These are phyloP conservation scores for Ypsolopha sequella DNA, from an alignment of 2,888 invertebrate genomes.

Conservation along the genomic window DNA sequence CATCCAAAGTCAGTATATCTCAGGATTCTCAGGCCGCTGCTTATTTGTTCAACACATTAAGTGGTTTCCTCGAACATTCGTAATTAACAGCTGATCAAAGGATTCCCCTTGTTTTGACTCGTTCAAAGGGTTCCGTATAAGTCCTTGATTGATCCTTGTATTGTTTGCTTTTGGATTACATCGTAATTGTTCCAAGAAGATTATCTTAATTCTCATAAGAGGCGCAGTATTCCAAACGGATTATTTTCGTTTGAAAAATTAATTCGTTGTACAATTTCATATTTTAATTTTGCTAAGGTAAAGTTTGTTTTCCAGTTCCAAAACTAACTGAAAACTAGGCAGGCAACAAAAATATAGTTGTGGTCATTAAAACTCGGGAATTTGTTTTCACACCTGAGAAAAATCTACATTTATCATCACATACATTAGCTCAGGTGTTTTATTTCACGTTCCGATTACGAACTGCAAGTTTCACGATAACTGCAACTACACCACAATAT, in stretches of 20 bases:
- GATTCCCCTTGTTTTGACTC: conserved; percentile 43
- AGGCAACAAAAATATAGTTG: too few species aligned
- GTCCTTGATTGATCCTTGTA: conserved; percentile 6
- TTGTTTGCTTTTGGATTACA: conserved; percentile 7
- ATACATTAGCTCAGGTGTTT: conserved; percentile 22
- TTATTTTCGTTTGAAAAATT: too few species aligned
- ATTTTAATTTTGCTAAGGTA: too few species aligned
- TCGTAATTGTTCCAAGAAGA: neutral
- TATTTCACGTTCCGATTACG: conserved; percentile 13
- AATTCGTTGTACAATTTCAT: too few species aligned
- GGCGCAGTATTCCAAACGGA: too few species aligned
- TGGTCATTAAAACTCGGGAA: too few species aligned
- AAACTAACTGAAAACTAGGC: too few species aligned
- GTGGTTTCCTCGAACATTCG: conserved; percentile 47
- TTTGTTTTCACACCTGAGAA: neutral
- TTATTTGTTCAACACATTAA: conserved; percentile 39
- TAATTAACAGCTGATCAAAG: conserved; percentile 57
- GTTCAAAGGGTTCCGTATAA: conserved; percentile 26
- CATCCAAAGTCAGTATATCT: too few species aligned
- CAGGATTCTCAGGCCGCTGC: neutral
- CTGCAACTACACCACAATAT: conserved; percentile 7
- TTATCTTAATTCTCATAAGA: neutral
- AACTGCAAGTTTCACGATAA: conserved; percentile 2
- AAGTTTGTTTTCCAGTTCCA: too few species aligned
- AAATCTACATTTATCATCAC: neutral